Base-by-base conservation (phyloP, 2,113 vertebrate genomes). In the Heterotilapia buettikoferi region DNA sequence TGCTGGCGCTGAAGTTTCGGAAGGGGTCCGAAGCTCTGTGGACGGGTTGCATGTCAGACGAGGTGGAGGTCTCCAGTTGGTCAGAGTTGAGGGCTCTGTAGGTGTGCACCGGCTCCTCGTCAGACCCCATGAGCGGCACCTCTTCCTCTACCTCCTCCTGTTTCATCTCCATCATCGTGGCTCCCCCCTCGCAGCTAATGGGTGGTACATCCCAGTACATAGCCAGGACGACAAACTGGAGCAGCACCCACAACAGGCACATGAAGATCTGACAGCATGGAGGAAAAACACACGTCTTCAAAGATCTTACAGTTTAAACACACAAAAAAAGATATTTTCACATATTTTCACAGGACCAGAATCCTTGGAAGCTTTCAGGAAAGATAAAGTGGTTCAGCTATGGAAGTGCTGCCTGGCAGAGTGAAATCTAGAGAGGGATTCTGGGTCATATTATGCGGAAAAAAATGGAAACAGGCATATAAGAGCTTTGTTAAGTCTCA, bases 181-280 rank as follows among this genome's bases (percentile, higher is more conserved):
- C 85, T 3, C 78, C 81, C 14, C 47, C 91, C 79, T 95, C 93
- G 1, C 88, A 83, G 88, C 88, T 83, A 38, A 92, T 24, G 7
- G 89, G 87, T 11, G 94, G 95, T 45, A 97, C 57, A n/a, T 98
- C 97, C 92, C 96, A 95, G 90, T 97, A 97, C 82, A 97, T 86
- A 5, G 83, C 83, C 87, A 96, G 84, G 24, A 97, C 93, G 1
- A 96, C 90, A 45, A 96, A 93, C 94, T 97, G 97, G 56, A 97
- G 94, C 86, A 97, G 91, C 85, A 95, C 76, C 97, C 97, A 98
- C 92, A 97, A 85, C 83, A 95, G 85, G 63, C 97, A 97, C 97
- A 97, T 98, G 92, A 98, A 97, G 90, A 98, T 95, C 97, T 98
- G 93, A 61, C n/a, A 57, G 68, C 18, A 5, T 21, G 14, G 4